Conservation (phyloP, 2,888 invertebrate genomes). For the Chalcis sispes region DNA sequence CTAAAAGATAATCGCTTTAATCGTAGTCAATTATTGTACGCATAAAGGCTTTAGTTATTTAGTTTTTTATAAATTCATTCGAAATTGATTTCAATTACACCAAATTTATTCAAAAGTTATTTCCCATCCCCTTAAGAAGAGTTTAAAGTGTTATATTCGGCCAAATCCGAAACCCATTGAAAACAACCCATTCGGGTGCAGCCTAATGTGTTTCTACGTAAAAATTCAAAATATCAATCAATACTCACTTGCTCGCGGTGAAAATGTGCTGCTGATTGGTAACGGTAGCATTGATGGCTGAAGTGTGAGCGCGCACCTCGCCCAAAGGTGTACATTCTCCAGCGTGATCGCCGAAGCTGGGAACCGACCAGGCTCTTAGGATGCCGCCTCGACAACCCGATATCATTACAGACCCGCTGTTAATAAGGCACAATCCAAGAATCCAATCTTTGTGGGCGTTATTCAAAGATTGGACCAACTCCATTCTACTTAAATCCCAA, state of each 20-base stretch:
- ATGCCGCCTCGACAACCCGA: slow-evolving; percentile 87
- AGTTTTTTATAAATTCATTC: too few species aligned
- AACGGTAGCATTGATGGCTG: slow-evolving; percentile 83
- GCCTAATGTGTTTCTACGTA: slow-evolving; percentile 6
- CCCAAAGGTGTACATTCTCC: slow-evolving; percentile 82
- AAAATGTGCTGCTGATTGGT: slow-evolving; percentile 83
- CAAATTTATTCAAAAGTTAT: background rate
- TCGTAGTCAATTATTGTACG: too few species aligned
- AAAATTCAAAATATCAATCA: background rate
- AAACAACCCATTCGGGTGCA: slow-evolving; percentile 33
- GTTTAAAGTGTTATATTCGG: slow-evolving; percentile 32
- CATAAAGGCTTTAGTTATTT: too few species aligned
- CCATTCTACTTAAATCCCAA: slow-evolving; percentile 83
- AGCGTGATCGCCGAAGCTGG: slow-evolving; percentile 75
- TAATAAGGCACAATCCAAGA: slow-evolving; percentile 82
- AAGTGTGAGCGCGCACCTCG: slow-evolving; percentile 83
- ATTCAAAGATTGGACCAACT: slow-evolving; percentile 82
- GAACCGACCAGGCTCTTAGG: slow-evolving; percentile 84
- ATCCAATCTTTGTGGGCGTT: slow-evolving; percentile 94
- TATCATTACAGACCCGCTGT: slow-evolving; percentile 79
- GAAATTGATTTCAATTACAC: too few species aligned
- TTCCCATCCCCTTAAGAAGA: slow-evolving; percentile 46
- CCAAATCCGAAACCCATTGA: slow-evolving; percentile 43
- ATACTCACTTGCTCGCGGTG: slow-evolving; percentile 89
- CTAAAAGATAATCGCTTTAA: too few species aligned